phyloP scores from a whole-genome alignment of 2,113 vertebrate species.

The Thermophis baileyi region DNA sequence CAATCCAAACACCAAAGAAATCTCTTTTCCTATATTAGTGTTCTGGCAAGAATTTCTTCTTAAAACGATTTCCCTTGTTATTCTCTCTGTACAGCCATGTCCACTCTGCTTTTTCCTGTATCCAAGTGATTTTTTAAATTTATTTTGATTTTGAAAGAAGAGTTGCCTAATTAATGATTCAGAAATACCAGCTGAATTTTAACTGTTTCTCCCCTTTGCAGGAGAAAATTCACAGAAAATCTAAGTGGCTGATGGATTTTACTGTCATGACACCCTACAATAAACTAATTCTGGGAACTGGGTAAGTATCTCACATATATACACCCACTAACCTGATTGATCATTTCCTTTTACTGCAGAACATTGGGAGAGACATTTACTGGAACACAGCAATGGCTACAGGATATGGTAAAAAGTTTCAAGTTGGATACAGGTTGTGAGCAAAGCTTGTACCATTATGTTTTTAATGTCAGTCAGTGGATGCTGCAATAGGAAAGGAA shows the following conservation, averaged over 20 bases:
- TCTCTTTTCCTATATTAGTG: background rate
- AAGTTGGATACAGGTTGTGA: background rate
- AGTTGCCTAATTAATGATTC: rapidly evolving
- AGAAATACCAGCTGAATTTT: background rate
- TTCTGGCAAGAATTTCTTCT: background rate
- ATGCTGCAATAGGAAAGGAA: background rate
- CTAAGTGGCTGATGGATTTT: conserved; percentile 71
- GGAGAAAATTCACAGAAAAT: conserved; percentile 62
- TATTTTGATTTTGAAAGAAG: background rate
- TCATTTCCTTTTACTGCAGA: background rate
- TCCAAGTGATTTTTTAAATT: conserved; percentile 34
- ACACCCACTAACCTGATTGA: background rate
- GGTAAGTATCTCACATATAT: conserved; percentile 20
- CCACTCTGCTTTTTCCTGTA: conserved; percentile 18
- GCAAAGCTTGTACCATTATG: background rate
- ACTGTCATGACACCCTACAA: conserved; percentile 67
- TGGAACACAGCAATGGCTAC: background rate
- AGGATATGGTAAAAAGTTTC: background rate
- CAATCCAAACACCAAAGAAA: background rate
- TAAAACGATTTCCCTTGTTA: background rate
- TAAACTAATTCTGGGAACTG: conserved; percentile 73
- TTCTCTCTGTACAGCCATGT: background rate
- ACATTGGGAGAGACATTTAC: background rate
- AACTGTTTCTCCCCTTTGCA: conserved; percentile 25
- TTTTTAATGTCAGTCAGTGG: background rate